A percentile compares a stretch with the other conserved stretches of the same genome.
These are phyloP conservation scores for Apeltes quadracus DNA, from an alignment of 2,113 vertebrate genomes.

Conservation along the genomic window DNA sequence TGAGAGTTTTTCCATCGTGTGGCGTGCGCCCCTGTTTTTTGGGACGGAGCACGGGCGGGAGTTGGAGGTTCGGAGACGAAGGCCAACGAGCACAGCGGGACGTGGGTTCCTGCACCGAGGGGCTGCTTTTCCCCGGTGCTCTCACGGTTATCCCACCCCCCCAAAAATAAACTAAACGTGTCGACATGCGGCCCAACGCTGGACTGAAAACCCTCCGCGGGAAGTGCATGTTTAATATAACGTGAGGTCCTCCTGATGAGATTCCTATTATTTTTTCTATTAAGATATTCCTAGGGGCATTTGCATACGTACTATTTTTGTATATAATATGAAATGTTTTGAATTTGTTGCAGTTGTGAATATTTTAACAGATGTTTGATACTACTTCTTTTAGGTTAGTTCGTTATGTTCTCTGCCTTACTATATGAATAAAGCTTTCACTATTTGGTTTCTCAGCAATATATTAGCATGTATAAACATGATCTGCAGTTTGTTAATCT, in stretches of 20 bases:
- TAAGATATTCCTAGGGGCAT: constrained; percentile 78
- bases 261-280: constrained; percentile 83
- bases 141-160: constrained; percentile 41
- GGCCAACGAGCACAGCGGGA: constrained; percentile 62
- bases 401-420: constrained; percentile 93
- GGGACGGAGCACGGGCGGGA: constrained; percentile 31
- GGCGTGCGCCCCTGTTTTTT: constrained; percentile 13
- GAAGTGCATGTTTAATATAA: constrained; percentile 76
- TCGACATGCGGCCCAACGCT: constrained; percentile 55
- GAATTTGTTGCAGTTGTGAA: constrained; percentile 75
- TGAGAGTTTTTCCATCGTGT: constrained; percentile 5
- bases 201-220: constrained; percentile 55
- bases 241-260: constrained; percentile 75
- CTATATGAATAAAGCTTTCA: constrained; percentile 82
- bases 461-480: constrained; percentile 90
- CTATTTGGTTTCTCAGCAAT: constrained; percentile 79
- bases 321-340: constrained; percentile 75
- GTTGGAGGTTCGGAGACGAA: constrained; percentile 36
- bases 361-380: constrained; percentile 81
- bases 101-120: constrained; percentile 57
- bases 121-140: constrained; percentile 44
- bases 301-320: constrained; percentile 86
- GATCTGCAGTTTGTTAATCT: constrained; percentile 83
- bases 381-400: constrained; percentile 74
- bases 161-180: constrained; percentile 38